Base-by-base conservation (phyloP, 2,797 vertebrate species). In the Toxotes lorentzi region DNA sequence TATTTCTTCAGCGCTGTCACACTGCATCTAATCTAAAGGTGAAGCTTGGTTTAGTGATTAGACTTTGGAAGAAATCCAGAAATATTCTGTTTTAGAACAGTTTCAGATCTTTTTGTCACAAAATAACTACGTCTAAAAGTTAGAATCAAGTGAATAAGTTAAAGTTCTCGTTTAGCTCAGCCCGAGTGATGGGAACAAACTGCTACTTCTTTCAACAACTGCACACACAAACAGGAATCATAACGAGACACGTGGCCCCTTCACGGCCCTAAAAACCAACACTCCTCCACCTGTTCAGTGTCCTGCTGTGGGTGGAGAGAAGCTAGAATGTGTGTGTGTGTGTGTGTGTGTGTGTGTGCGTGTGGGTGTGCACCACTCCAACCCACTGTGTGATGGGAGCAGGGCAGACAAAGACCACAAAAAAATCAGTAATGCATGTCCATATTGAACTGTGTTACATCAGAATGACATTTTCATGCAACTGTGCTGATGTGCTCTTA, bases 271-370 rank as follows among this genome's bases (percentile, higher is more conserved):
- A 68, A 89, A 83, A 90, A 71, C 34, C 79, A 85, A 86, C 86
- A 88, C 73, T 78, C 67, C 79, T 92, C 90, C 92, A 93, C 92
- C 92, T 92, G 92, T 92, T 93, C 85, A 57, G 81, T 51, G 82
- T 87, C 80, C 83, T 85, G 86, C 74, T 70, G 81, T 78, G 88
- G 79, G 68, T 72, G 70, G 79, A 70, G 58, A 48, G 71, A 71
- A 81, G 78, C 67, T 56, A 24, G 57, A 57, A 79, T 48, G 77
- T 67, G 54, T 38, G 35, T 41, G 35, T 1, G 24, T 23, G 47
- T 32, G 40, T 19, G 67, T 61, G 48, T 45, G 14, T 40, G 58
- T 40, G 56, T n/a, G 73, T 66, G 70, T 23, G 4, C 16, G 35
- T 16, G 59, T 17, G 67, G 12, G 66, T 48, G 77, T 65, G 58